Evolutionary conservation across 2,113 vertebrate species (phyloP).

Genomic region (Ploceus nigricollis): DNA sequence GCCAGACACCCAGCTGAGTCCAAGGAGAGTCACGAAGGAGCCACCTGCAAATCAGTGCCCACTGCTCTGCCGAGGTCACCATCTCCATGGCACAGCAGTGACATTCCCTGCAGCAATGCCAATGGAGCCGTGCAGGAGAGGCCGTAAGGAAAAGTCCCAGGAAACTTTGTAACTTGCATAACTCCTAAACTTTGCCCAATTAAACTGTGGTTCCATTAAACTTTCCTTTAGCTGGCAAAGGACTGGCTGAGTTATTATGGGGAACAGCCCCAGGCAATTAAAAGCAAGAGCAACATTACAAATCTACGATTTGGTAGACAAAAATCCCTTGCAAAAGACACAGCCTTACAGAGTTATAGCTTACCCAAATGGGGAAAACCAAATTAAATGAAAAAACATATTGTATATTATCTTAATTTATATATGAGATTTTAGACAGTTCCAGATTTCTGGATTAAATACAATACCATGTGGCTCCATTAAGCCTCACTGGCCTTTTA

Average conservation of each 20-base stretch:
- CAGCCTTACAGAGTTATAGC: neutral
- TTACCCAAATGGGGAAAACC: conserved; percentile 9
- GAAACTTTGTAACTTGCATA: neutral
- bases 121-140: fast-evolving
- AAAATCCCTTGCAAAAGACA: conserved; percentile 32
- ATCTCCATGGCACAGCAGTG: fast-evolving
- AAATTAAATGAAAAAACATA: conserved; percentile 63
- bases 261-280: conserved; percentile 26
- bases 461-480: conserved; percentile 65
- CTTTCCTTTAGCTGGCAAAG: conserved; percentile 1
- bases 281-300: conserved; percentile 4
- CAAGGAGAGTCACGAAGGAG: neutral
- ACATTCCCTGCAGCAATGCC: neutral
- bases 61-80: neutral
- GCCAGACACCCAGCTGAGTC: neutral
- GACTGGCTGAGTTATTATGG: neutral
- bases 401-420: conserved; percentile 60
- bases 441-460: conserved; percentile 67
- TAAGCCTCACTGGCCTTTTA: conserved; percentile 56
- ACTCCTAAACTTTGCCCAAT: neutral
- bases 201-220: conserved; percentile 40
- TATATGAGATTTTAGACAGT: conserved; percentile 54
- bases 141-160: neutral
- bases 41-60: neutral
- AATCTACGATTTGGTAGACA: neutral